Conservation (phyloP, 2,113 vertebrate species). For the Heterotis niloticus region DNA sequence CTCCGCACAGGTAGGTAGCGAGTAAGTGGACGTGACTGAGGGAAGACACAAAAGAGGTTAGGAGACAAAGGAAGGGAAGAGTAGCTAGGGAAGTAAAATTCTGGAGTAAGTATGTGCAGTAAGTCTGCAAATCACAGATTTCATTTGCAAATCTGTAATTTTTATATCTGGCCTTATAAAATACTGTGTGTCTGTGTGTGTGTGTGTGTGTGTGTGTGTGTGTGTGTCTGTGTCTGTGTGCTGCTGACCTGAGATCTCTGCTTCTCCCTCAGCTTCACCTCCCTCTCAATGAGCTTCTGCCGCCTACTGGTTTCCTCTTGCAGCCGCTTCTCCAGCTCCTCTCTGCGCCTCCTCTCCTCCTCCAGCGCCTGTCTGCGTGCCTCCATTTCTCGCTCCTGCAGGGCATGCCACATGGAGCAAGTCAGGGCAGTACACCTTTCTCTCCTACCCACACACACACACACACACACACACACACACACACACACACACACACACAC, state of each 20-base stretch:
- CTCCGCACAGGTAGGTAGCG: constrained; percentile 90
- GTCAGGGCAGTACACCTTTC: neutral
- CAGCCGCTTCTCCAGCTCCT: constrained; percentile 82
- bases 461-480: neutral
- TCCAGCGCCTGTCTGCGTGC: constrained; percentile 82
- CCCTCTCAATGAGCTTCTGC: constrained; percentile 90
- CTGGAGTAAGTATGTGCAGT: neutral
- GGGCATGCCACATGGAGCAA: neutral
- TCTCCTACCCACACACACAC: neutral
- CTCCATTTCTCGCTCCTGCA: constrained; percentile 88
- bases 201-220: neutral
- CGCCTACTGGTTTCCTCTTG: constrained; percentile 89
- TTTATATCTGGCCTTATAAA: too few relatives aligned
- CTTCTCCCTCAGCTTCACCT: constrained; percentile 89
- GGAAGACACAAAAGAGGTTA: neutral
- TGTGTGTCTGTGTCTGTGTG: neutral
- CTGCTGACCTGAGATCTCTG: constrained; percentile 81
- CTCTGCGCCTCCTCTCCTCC: constrained; percentile 82
- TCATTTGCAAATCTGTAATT: too few relatives aligned
- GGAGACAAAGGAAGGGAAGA: neutral
- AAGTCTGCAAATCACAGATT: neutral
- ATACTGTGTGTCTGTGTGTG: neutral
- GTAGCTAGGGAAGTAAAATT: neutral
- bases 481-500: neutral
- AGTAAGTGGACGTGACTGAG: constrained; percentile 85